Conservation (phyloP, 2,797 vertebrate genomes). For the Girardinus metallicus region DNA sequence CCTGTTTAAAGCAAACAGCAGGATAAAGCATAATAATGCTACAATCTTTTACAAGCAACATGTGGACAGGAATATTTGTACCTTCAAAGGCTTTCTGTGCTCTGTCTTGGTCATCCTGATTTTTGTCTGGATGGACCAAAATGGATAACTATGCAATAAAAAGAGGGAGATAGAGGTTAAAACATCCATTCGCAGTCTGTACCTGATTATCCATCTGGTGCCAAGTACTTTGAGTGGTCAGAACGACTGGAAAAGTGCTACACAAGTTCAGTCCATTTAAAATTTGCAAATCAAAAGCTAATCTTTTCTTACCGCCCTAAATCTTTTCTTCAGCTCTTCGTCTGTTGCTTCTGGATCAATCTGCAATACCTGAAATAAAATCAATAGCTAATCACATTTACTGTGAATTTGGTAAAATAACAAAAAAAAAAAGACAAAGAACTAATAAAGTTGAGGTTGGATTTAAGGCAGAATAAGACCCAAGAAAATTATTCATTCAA, state of each 20-base stretch:
- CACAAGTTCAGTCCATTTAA: neutral
- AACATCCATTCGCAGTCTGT: neutral
- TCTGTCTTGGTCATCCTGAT: conserved; percentile 92
- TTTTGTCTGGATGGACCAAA: conserved; percentile 99
- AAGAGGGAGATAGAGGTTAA: neutral
- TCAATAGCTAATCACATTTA: neutral
- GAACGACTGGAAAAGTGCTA: neutral
- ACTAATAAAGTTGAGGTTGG: no score
- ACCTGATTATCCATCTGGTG: neutral
- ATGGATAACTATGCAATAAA: conserved; percentile 88
- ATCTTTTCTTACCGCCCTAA: conserved; percentile 87
- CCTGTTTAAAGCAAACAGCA: no score
- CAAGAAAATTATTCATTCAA: neutral
- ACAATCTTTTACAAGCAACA: neutral
- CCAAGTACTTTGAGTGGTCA: neutral
- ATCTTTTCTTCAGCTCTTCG: conserved; percentile 97
- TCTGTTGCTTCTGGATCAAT: conserved; percentile 97
- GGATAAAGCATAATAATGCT: neutral
- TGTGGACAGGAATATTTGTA: conserved; percentile 45
- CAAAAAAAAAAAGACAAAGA: neutral
- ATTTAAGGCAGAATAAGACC: neutral
- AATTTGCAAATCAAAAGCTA: neutral
- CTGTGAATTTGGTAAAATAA: neutral
- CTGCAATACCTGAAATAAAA: conserved; percentile 86
- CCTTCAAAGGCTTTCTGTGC: conserved; percentile 98